A percentile compares a stretch with the other conserved stretches of the same genome.
Conservation (phyloP, 2,113 vertebrate genomes). For the Larimichthys polyactis region DNA sequence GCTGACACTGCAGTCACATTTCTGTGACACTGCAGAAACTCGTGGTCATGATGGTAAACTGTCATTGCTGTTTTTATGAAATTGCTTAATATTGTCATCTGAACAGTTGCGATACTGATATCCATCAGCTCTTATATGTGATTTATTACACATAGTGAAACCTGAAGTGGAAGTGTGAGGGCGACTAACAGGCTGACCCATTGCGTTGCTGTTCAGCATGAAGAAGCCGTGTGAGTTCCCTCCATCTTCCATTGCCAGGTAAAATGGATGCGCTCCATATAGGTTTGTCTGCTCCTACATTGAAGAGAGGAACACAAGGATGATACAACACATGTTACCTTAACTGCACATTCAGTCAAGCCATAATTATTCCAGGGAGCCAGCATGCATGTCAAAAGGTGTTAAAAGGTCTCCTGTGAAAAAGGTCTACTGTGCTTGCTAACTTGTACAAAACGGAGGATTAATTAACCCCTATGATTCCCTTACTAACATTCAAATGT, state of each 20-base stretch:
- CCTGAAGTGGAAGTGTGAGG: neutral
- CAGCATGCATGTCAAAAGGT: too few relatives aligned
- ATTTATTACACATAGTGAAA: neutral
- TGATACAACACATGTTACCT: neutral
- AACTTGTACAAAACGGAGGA: neutral
- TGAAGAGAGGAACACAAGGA: neutral
- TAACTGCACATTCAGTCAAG: neutral
- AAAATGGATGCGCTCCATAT: slow-evolving; percentile 92
- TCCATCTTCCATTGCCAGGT: slow-evolving; percentile 87
- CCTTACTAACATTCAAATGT: neutral
- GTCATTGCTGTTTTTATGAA: slow-evolving; percentile 32
- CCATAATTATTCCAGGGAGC: neutral
- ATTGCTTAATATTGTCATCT: slow-evolving; percentile 3
- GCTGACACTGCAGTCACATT: neutral
- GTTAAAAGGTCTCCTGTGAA: too few relatives aligned
- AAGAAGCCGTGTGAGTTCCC: slow-evolving; percentile 90
- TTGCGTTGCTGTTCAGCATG: slow-evolving; percentile 92
- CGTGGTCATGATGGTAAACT: neutral
- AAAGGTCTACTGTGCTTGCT: neutral
- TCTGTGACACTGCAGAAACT: neutral
- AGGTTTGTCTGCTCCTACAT: slow-evolving; percentile 88
- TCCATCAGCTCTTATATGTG: neutral
- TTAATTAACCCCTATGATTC: neutral
- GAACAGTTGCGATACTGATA: neutral
- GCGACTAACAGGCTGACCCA: slow-evolving; percentile 74